A percentile compares a stretch with the other conserved stretches of the same genome.
phyloP scores from a whole-genome alignment of 2,888 invertebrate genomes.

The Dorcus parallelipipedus region DNA sequence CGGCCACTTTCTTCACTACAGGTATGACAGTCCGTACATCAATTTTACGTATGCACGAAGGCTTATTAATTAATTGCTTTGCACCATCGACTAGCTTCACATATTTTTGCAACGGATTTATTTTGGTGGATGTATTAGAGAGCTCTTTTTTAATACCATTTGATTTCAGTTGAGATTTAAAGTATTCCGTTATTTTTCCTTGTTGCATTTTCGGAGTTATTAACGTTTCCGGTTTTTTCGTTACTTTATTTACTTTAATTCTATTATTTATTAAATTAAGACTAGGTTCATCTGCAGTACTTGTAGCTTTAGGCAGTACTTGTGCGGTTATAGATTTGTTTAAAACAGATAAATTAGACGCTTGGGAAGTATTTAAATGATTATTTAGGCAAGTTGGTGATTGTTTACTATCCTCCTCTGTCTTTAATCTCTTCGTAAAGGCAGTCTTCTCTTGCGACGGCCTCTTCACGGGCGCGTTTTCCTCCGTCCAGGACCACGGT shows the following conservation, averaged over 20 bases:
- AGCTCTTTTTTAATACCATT: slow-evolving; percentile 35
- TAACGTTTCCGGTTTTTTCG: slow-evolving; percentile 21
- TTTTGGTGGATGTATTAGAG: slow-evolving; percentile 29
- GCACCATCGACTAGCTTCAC: slow-evolving; percentile 37
- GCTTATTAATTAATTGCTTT: slow-evolving; percentile 33
- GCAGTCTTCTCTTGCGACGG: slow-evolving; percentile 20
- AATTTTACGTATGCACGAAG: slow-evolving; percentile 36
- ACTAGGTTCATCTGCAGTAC: slow-evolving; percentile 27
- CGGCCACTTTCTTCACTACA: slow-evolving; percentile 38
- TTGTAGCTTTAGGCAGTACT: slow-evolving; percentile 13
- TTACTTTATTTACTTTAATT: slow-evolving; percentile 15
- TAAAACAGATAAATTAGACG: neutral
- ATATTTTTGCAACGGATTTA: slow-evolving; percentile 24
- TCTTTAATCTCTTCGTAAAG: slow-evolving; percentile 37
- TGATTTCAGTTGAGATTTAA: slow-evolving; percentile 79
- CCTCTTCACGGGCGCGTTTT: slow-evolving; percentile 28
- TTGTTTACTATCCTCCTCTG: slow-evolving; percentile 30
- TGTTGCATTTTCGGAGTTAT: slow-evolving; percentile 49
- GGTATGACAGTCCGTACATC: slow-evolving; percentile 40
- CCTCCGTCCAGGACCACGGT: slow-evolving; percentile 35
- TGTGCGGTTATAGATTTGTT: slow-evolving; percentile 23
- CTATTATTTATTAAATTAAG: slow-evolving; percentile 21
- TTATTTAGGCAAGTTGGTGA: slow-evolving; percentile 40
- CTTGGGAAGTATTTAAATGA: slow-evolving; percentile 13
- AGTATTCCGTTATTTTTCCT: slow-evolving; percentile 82